Evolutionary conservation across 30 jellyfish, hydroid and myxozoan genomes (phyloP), one percentile per base, ranked within the genome.

Genomic region (Aurelia aurita): DNA sequence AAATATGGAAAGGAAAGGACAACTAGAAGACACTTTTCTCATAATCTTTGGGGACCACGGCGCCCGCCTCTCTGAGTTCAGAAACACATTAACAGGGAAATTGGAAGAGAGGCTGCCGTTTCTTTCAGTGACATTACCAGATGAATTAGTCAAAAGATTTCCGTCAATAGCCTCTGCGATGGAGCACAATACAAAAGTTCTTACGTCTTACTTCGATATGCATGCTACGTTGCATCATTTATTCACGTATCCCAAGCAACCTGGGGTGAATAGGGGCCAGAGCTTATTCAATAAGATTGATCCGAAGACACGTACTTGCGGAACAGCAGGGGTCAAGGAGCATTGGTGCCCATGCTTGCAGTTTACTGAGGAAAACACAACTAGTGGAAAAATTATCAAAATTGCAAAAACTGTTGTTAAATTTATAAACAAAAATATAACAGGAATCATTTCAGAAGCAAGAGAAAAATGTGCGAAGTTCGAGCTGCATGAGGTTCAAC

Each of bases 101-200:
- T 55, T 90, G 82, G 97, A 90, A 77, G 97, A 90, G 63, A 84
- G 98, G 68, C 77, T 91, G 69, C 98, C 98, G 0, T 91, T 84
- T 65, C 54, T 91, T 53, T 85, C 96, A 0, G 62, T 91, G 0
- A 85, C 96, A 13, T 66, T 85, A 18, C 94, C 98, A 14, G 31
- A 58, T 14, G 13, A 59, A n/a, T 25, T 91, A 43, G 20, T 25
- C 25, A 23, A 39, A 9, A 43, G 27, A 23, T 19, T 85, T 64
- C 91, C 93, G 15, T 15, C 79, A 23, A 25, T 71, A 23, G 28
- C 26, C 74, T 9, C 61, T 44, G 76, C 84, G 22, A 49, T 91
- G 87, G 53, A 59, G 39, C 79, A 79, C n/a, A 91, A 91, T 69
- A 34, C 87, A 8, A 74, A 86, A 68, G 46, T 72, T 22, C 88